Evolutionary conservation across 2,797 vertebrate species (phyloP).

Genomic region (Anabas testudineus): DNA sequence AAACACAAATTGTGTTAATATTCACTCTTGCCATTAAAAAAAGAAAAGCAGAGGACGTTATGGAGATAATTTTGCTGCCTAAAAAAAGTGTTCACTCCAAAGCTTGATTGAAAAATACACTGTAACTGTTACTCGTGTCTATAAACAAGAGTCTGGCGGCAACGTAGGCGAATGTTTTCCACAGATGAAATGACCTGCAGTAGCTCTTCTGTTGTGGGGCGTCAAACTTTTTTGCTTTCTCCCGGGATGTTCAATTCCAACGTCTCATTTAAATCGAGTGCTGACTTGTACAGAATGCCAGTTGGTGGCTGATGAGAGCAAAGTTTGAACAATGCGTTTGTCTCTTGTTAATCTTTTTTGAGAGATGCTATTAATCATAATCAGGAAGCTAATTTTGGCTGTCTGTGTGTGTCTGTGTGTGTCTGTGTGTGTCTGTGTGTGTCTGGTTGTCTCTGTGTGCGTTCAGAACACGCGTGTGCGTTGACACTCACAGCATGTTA

Average conservation of each 20-base stretch:
- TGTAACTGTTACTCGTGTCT: neutral
- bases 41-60: conserved; percentile 27
- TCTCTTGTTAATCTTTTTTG: conserved; percentile 14
- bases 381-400: conserved; percentile 13
- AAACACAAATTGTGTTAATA: conserved; percentile 27
- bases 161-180: conserved; percentile 1
- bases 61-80: conserved; percentile 11
- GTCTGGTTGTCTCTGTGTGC: neutral
- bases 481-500: conserved; percentile 1
- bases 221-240: conserved; percentile 26
- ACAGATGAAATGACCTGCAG: conserved; percentile 1
- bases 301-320: conserved; percentile 55
- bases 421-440: neutral
- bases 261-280: conserved; percentile 17
- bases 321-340: conserved; percentile 32
- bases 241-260: conserved; percentile 15
- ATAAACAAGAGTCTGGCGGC: neutral
- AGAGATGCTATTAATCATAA: conserved; percentile 8
- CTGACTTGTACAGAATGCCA: conserved; percentile 19
- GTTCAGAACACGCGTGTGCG: neutral
- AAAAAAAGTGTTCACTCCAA: conserved; percentile 16
- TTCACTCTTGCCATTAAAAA: conserved; percentile 22
- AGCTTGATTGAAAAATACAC: conserved; percentile 22
- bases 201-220: conserved; percentile 17
- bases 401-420: neutral